A percentile compares a stretch with the other conserved stretches of the same genome.
Evolutionary conservation across 2,797 vertebrate species (phyloP).

Genomic region (Dendrocincla tyrannina): DNA sequence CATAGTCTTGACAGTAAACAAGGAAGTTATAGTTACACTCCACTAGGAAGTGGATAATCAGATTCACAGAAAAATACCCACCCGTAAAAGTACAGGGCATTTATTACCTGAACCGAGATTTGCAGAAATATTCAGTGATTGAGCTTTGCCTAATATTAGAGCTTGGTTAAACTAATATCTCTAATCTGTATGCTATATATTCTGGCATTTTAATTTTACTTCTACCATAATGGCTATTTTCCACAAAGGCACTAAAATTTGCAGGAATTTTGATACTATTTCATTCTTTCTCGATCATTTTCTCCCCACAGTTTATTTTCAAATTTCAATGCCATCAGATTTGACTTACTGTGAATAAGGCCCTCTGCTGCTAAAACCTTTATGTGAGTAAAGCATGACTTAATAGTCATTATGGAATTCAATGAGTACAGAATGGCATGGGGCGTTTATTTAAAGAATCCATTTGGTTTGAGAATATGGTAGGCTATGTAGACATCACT

Average conservation of each 20-base stretch:
- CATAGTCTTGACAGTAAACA: constrained; percentile 30
- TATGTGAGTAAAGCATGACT: background rate
- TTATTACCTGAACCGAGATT: constrained; percentile 7
- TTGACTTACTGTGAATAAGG: background rate
- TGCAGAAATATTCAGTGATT: background rate
- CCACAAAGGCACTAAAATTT: background rate
- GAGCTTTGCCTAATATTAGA: background rate
- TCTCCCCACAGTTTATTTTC: background rate
- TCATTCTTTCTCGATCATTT: background rate
- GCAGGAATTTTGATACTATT: background rate
- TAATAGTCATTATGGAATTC: background rate
- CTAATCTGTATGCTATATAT: background rate
- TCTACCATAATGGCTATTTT: background rate
- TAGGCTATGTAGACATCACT: constrained; percentile 19
- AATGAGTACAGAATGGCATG: background rate
- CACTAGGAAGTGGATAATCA: constrained; percentile 35
- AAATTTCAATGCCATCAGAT: background rate
- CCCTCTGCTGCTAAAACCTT: background rate
- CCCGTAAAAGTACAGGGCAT: background rate
- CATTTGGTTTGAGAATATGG: background rate
- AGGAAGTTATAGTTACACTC: constrained; percentile 12
- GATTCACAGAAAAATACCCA: constrained; percentile 43
- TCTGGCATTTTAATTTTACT: background rate
- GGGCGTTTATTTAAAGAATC: background rate
- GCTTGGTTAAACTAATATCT: background rate